Base-by-base conservation (phyloP, 2,888 invertebrate species). In the Peribatodes rhomboidaria region DNA sequence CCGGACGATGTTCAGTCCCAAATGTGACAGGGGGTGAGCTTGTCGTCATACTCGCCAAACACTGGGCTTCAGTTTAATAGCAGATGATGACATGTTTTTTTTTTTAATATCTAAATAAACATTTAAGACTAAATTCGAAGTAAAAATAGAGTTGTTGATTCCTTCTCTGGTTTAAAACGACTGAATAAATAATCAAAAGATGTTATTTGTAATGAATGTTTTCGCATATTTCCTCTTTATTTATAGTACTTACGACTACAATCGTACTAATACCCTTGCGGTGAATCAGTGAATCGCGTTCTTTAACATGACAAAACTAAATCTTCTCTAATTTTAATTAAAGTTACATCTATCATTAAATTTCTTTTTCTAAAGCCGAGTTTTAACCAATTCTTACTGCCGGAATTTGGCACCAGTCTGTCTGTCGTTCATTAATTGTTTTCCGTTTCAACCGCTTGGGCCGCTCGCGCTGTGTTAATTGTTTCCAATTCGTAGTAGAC, bases 381-480 rank as follows among this genome's bases (percentile, higher is more conserved):
- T n/a, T n/a, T n/a, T n/a, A n/a, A n/a, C n/a, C n/a, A n/a, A n/a
- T n/a, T n/a, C n/a, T n/a, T n/a, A n/a, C n/a, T n/a, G n/a, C n/a
- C n/a, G n/a, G n/a, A n/a, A n/a, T n/a, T n/a, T n/a, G n/a, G 77
- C 77, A 70, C 75, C 80, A 63, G 62, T 58, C 65, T 61, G 76
- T 78, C 65, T 63, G 76, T 78, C 79, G 69, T 69, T 72, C 70
- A 70, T 78, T 55, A 27, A 42, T 50, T 76, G 71, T 75, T 75
- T 70, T 65, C 67, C 62, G 60, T 66, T 66, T 62, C 60, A 67
- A 60, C 64, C 59, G 54, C 67, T 42, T 53, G 67, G 57, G 57
- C 68, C 71, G 68, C n/a, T n/a, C n/a, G n/a, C n/a, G n/a, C 71
- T 72, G 72, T 59, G 37, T 65, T 59, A 54, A 66, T 68, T 65